These are phyloP conservation scores for Miniopterus natalensis DNA, from an alignment of 2,113 vertebrate genomes.

Conservation along the genomic window DNA sequence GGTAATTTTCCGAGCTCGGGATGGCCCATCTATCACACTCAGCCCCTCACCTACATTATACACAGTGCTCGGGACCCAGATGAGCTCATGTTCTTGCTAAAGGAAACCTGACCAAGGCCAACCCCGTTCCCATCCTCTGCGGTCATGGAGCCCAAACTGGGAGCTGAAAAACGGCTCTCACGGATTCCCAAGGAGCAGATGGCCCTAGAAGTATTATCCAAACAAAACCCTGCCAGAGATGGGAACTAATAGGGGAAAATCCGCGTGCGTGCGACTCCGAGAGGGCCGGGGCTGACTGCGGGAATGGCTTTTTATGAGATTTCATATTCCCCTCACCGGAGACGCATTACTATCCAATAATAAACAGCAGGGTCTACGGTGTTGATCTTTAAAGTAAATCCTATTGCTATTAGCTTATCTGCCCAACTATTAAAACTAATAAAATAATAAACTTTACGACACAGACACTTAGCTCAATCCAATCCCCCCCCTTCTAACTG, in stretches of 20 bases:
- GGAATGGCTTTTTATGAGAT: constrained; percentile 41
- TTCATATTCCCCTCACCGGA: constrained; percentile 65
- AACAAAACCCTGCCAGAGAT: constrained; percentile 57
- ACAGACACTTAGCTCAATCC: constrained; percentile 76
- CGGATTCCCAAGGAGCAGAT: constrained; percentile 51
- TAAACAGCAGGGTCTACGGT: constrained; percentile 70
- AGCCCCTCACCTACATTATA: neutral
- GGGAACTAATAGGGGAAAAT: constrained; percentile 33
- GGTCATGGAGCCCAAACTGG: neutral
- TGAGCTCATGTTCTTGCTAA: neutral
- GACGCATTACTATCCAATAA: constrained; percentile 78
- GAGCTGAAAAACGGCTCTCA: neutral
- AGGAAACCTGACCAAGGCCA: neutral
- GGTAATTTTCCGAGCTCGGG: neutral
- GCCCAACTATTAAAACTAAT: constrained; percentile 82
- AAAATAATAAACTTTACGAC: constrained; percentile 84
- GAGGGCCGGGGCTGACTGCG: neutral
- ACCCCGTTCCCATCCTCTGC: neutral
- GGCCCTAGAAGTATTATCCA: constrained; percentile 46
- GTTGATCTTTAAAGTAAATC: constrained; percentile 84
- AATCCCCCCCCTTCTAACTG: neutral
- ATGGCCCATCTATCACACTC: neutral
- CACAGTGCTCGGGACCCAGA: rapidly evolving
- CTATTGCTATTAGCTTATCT: constrained; percentile 84
- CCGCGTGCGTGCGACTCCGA: neutral